A percentile compares a stretch with the other conserved stretches of the same genome.
Conservation (phyloP, 1,140 invertebrate species). For the Elysia chlorotica region DNA sequence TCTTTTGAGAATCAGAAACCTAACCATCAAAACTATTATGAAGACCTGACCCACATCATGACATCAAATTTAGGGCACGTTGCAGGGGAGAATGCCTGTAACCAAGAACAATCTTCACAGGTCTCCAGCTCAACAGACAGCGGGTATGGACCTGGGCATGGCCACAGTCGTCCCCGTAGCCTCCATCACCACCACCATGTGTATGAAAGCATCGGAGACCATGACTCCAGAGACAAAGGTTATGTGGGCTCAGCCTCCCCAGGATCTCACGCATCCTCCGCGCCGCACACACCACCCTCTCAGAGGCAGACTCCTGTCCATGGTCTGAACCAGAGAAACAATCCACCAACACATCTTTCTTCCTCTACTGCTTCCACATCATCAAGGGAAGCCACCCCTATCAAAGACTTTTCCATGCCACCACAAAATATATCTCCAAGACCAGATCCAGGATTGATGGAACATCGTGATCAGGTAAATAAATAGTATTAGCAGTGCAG, state of each 20-base stretch:
- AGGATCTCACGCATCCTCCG: background rate
- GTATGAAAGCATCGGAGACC: conserved; percentile 42
- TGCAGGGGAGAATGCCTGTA: too few relatives aligned
- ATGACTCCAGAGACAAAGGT: background rate
- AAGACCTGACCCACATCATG: conserved; percentile 55
- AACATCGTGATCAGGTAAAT: conserved; percentile 11
- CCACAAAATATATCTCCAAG: too few relatives aligned
- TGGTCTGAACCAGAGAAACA: too few relatives aligned
- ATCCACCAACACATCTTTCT: too few relatives aligned
- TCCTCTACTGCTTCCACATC: background rate
- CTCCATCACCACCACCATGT: too few relatives aligned
- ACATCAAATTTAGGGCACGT: too few relatives aligned
- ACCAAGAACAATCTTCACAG: conserved; percentile 51
- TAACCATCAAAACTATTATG: too few relatives aligned
- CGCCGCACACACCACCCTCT: conserved; percentile 25
- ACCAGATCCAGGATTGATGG: background rate
- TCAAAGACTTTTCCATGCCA: conserved; percentile 23
- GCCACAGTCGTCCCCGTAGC: too few relatives aligned
- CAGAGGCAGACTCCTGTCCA: conserved; percentile 26
- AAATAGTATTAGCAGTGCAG: too few relatives aligned
- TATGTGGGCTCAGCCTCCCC: background rate
- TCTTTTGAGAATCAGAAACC: too few relatives aligned
- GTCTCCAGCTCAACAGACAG: conserved; percentile 59
- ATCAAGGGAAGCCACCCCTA: conserved; percentile 43
- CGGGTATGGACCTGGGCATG: conserved; percentile 52